Base-by-base conservation (phyloP, 1,140 invertebrate species). In the Caerostris darwini region DNA sequence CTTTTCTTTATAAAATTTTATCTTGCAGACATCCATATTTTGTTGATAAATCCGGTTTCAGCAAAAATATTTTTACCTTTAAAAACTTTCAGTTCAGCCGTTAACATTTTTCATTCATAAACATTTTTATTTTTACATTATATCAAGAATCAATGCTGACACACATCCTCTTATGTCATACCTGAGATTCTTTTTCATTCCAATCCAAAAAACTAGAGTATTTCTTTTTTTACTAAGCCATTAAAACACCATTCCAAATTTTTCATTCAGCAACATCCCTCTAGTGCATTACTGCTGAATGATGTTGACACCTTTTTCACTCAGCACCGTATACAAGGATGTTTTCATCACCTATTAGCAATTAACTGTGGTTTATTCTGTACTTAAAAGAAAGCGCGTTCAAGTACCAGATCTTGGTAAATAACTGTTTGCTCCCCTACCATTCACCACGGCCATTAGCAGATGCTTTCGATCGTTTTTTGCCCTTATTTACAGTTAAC, bases 401-500 rank as follows among this genome's bases (percentile, higher is more conserved):
- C 71, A 34, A 34, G 2, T 34, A 34, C 71, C 10, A 53, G 19
- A 3, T 50, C 71, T 77, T 77, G 34, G 53, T 50, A 77, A 77
- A 53, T 53, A 77, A 34, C 10, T 12, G 34, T 34, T 53, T 53
- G 12, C 71, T 7, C 69, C 69, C n/a, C 7, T 71, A 4, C 8
- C 69, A 3, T 50, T 77, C 71, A 3, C 12, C 34, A 53, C 34
- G 71, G 10, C 71, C 12, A 12, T 77, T 77, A 77, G 14, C 7
- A 19, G 8, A 50, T 50, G 50, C 3, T 50, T 77, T 50, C 10
- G 34, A 53, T 77, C 4, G 12, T 77, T 34, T 34, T 34, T 53
- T 77, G 71, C 10, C 71, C 71, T 77, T 77, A 50, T 77, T 77
- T 77, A 14, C 71, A 5, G 71, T 12, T 77, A 77, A 77, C 71